Conservation (phyloP, 2,113 vertebrate genomes). For the Serilophus lunatus region DNA sequence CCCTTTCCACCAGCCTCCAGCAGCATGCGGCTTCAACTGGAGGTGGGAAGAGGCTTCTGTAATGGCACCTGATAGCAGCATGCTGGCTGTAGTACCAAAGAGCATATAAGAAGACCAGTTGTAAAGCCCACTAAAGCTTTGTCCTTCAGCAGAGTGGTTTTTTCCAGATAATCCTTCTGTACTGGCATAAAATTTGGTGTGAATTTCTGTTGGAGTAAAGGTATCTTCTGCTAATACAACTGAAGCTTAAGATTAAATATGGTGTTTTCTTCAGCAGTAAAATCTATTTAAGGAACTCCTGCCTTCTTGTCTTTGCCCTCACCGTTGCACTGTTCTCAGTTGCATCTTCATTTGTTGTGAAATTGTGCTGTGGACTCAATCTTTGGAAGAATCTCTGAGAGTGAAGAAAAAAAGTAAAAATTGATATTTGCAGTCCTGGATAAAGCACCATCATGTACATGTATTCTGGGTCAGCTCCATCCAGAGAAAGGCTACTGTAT, state of each 20-base stretch:
- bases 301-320: not conserved
- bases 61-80: not conserved
- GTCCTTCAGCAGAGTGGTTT: not conserved
- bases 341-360: not conserved
- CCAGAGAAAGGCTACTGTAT: not conserved
- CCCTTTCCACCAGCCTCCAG: not conserved
- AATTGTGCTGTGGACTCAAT: not conserved
- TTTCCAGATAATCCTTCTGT: not conserved
- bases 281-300: not conserved
- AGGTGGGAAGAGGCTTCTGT: not conserved
- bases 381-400: not conserved
- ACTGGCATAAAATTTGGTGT: not conserved
- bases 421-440: not conserved
- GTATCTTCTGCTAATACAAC: not conserved
- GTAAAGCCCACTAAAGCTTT: not conserved
- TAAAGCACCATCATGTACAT: not conserved
- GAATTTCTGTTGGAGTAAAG: not conserved
- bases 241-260: not conserved
- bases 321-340: not conserved
- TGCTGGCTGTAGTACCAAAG: not conserved
- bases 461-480: not conserved
- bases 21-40: rapidly evolving
- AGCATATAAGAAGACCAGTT: not conserved
- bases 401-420: not conserved
- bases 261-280: not conserved